Evolutionary conservation across 2,888 invertebrate genomes (phyloP).

Genomic region (Ellobium chinense): DNA sequence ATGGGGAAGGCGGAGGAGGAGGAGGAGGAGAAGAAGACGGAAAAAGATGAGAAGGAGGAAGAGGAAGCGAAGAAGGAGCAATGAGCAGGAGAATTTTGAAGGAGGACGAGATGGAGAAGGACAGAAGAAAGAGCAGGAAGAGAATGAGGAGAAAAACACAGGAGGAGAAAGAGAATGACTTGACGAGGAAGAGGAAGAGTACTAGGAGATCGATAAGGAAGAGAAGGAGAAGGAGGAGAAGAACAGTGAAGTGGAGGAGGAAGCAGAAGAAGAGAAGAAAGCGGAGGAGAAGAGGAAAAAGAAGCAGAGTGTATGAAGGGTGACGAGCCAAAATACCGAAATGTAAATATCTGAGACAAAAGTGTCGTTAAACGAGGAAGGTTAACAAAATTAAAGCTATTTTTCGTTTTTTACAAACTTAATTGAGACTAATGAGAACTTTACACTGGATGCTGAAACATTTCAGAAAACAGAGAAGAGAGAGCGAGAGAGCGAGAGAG

Average conservation of each 20-base stretch:
- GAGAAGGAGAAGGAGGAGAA: not conserved
- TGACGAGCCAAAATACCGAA: too few relatives aligned
- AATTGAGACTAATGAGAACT: too few relatives aligned
- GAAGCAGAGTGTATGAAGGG: not conserved
- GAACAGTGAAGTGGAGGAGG: not conserved
- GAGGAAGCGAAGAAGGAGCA: not conserved
- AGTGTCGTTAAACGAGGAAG: too few relatives aligned
- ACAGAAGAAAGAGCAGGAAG: not conserved
- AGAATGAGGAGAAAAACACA: not conserved
- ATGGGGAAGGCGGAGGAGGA: not conserved
- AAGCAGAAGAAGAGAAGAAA: not conserved
- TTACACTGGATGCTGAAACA: not conserved
- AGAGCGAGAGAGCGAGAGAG: not conserved
- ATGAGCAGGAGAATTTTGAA: too few relatives aligned
- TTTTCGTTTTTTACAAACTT: too few relatives aligned
- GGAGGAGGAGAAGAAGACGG: not conserved
- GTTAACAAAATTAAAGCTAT: too few relatives aligned
- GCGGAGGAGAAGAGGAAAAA: not conserved
- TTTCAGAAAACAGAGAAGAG: not conserved
- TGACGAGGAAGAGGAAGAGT: not conserved
- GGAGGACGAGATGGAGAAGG: not conserved
- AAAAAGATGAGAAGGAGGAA: not conserved
- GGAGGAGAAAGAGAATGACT: not conserved
- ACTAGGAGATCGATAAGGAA: not conserved
- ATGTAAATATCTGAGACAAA: too few relatives aligned